These are phyloP conservation scores for Drosophila eohydei DNA, from an alignment of 2,888 invertebrate species.

Conservation along the genomic window DNA sequence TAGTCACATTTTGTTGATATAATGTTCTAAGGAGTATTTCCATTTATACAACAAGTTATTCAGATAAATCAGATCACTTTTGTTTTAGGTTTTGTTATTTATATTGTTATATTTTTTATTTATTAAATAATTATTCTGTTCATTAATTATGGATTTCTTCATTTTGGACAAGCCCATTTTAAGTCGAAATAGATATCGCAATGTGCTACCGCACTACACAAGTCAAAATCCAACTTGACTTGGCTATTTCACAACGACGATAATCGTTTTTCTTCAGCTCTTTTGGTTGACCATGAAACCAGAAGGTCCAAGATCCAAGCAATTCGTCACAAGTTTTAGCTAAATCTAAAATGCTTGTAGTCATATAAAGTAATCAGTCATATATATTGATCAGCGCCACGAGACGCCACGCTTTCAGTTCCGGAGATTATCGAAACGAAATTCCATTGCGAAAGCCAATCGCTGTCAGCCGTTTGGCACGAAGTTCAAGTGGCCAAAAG, in stretches of 20 bases:
- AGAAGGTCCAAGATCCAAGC: constrained; percentile 20
- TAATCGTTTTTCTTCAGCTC: constrained; percentile 4
- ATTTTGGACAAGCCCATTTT: neutral
- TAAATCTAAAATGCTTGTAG: constrained; percentile 5
- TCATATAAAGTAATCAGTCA: constrained; percentile 50
- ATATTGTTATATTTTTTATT: too few relatives aligned
- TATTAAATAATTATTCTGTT: neutral
- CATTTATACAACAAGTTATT: neutral
- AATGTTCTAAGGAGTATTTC: neutral
- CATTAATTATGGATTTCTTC: neutral
- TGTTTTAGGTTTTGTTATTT: neutral
- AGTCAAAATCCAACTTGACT: constrained; percentile 1
- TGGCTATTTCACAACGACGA: constrained; percentile 40
- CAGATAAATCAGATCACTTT: neutral
- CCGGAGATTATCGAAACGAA: constrained; percentile 45
- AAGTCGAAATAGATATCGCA: neutral
- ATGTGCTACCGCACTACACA: neutral
- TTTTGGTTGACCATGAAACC: constrained; percentile 2
- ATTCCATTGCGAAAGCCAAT: constrained; percentile 23
- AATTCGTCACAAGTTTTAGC: constrained; percentile 14
- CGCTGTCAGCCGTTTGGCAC: constrained; percentile 55
- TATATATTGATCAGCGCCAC: constrained; percentile 42
- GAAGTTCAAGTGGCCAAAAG: constrained; percentile 61
- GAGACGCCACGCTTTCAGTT: constrained; percentile 26
- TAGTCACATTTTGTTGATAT: neutral